Evolutionary conservation across 2,113 vertebrate species (phyloP).

Genomic region (Psephotus haematonotus): DNA sequence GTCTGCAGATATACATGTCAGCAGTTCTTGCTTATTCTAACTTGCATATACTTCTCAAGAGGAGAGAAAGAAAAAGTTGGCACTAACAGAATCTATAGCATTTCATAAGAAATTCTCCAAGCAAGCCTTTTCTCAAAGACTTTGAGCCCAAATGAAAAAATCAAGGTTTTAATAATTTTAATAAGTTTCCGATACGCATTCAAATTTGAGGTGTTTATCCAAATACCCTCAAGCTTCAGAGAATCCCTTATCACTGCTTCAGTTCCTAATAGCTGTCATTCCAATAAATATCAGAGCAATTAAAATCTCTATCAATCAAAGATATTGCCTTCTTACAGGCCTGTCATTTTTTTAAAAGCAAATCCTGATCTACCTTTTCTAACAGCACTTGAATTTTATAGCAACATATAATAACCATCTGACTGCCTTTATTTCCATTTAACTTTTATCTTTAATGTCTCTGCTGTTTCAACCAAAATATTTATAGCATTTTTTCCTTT

Average conservation of each 20-base stretch:
- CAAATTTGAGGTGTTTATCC: constrained; percentile 63
- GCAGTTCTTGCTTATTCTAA: background rate
- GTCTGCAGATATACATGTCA: background rate
- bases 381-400: constrained; percentile 77
- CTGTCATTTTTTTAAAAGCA: constrained; percentile 75
- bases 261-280: constrained; percentile 59
- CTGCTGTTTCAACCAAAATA: constrained; percentile 77
- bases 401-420: constrained; percentile 79
- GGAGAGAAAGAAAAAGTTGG: background rate
- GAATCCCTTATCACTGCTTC: constrained; percentile 43
- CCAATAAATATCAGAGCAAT: constrained; percentile 64
- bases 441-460: constrained; percentile 79
- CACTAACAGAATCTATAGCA: background rate
- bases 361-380: constrained; percentile 78
- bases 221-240: constrained; percentile 66
- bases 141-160: constrained; percentile 56
- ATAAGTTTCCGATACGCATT: constrained; percentile 61
- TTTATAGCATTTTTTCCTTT: constrained; percentile 69
- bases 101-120: constrained; percentile 38
- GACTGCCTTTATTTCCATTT: constrained; percentile 81
- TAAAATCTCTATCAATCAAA: constrained; percentile 48
- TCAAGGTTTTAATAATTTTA: constrained; percentile 59
- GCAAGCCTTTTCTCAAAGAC: constrained; percentile 43
- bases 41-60: background rate
- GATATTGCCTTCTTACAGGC: constrained; percentile 56